phyloP scores from a whole-genome alignment of 92 coral and sea anemone species.

The Porites evermanni region DNA sequence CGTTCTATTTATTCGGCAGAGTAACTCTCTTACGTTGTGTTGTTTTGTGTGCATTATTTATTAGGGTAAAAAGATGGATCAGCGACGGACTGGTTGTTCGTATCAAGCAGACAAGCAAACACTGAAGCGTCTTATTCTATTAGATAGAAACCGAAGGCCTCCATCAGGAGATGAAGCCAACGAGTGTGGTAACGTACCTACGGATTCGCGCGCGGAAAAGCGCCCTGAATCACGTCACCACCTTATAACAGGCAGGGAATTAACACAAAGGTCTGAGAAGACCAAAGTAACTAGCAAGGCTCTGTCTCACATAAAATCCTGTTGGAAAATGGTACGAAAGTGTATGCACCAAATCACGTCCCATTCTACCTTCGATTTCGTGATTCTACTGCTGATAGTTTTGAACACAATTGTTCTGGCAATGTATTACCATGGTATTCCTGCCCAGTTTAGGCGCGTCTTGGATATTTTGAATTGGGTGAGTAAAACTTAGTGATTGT shows the following conservation, averaged over 20 bases:
- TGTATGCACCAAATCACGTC: slow-evolving; percentile 27
- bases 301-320: slow-evolving; percentile 1
- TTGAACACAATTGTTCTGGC: slow-evolving; percentile 82
- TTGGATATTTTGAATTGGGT: slow-evolving; percentile 77
- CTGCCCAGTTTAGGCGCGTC: slow-evolving; percentile 45
- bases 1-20: no score
- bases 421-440: slow-evolving; percentile 75
- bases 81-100: slow-evolving; percentile 62
- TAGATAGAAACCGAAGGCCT: slow-evolving; percentile 43
- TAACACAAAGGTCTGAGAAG: background rate
- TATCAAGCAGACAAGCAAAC: slow-evolving; percentile 79
- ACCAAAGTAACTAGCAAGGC: slow-evolving; percentile 5
- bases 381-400: slow-evolving; percentile 73
- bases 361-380: slow-evolving; percentile 62
- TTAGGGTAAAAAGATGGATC: slow-evolving; percentile 18
- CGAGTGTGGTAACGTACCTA: background rate
- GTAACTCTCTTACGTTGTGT: background rate
- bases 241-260: slow-evolving; percentile 4
- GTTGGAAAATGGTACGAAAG: slow-evolving; percentile 13
- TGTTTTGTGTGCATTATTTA: background rate
- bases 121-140: slow-evolving; percentile 58
- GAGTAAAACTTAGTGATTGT: background rate
- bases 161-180: background rate
- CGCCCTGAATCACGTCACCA: slow-evolving; percentile 12
- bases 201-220: background rate